A percentile compares a stretch with the other conserved stretches of the same genome.
Conservation (phyloP, 2,888 invertebrate species). For the Chrysolina oricalcia region DNA sequence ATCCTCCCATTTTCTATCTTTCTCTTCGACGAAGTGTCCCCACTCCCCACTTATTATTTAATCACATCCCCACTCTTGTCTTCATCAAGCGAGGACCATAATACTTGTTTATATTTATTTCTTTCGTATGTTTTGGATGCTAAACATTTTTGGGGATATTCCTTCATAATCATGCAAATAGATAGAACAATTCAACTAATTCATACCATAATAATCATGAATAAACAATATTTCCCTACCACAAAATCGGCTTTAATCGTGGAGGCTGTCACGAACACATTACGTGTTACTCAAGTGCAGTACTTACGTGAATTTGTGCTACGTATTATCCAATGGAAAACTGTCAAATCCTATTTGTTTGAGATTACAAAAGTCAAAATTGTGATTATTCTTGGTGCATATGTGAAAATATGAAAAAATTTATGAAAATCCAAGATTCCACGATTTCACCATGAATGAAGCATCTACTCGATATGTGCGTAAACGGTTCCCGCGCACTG, state of each 20-base stretch:
- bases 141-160: neutral
- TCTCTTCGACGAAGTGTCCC: neutral
- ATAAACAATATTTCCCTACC: neutral
- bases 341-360: neutral
- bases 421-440: neutral
- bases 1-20: neutral
- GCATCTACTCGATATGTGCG: constrained; percentile 70
- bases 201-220: neutral
- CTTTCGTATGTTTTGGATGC: neutral
- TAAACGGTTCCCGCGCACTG: constrained; percentile 82
- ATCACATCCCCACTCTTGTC: neutral
- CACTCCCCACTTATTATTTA: too few relatives aligned
- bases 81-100: neutral
- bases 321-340: constrained; percentile 7
- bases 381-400: constrained; percentile 13
- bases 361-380: constrained; percentile 11
- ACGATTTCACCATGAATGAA: constrained; percentile 63
- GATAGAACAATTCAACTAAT: neutral
- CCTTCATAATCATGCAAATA: neutral
- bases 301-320: constrained; percentile 16
- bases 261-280: neutral
- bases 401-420: constrained; percentile 3
- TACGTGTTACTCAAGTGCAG: constrained; percentile 17
- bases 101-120: neutral
- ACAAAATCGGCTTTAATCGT: constrained; percentile 1